Evolutionary conservation across 2,888 invertebrate species (phyloP).

Genomic region (Synanthedon formicaeformis): DNA sequence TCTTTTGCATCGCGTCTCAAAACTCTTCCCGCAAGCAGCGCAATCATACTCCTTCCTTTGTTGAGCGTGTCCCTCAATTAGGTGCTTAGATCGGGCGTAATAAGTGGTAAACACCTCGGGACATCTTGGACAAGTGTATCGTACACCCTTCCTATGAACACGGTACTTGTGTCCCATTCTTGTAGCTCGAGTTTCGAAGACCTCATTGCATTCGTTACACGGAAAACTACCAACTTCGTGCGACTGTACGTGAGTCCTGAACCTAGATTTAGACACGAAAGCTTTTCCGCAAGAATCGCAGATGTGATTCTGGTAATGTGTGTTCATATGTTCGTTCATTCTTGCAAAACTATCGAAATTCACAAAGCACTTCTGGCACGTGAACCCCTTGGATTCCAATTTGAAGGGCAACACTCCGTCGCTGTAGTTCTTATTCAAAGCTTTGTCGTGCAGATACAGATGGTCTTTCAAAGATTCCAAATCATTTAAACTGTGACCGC

Average conservation of each 20-base stretch:
- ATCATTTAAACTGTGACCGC: constrained; percentile 23
- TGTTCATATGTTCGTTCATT: constrained; percentile 56
- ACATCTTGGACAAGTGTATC: constrained; percentile 54
- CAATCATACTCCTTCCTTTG: constrained; percentile 35
- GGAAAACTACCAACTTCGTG: constrained; percentile 47
- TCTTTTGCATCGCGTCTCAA: constrained; percentile 43
- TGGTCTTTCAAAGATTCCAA: constrained; percentile 45
- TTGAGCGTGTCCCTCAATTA: constrained; percentile 41
- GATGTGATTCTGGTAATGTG: constrained; percentile 51
- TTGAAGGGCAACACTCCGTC: constrained; percentile 58
- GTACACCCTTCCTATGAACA: constrained; percentile 41
- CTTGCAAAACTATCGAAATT: constrained; percentile 37
- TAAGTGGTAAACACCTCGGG: constrained; percentile 47
- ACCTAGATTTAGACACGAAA: constrained; percentile 48
- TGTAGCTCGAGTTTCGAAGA: constrained; percentile 38
- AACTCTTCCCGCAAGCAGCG: constrained; percentile 32
- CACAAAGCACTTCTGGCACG: constrained; percentile 44
- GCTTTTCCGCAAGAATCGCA: constrained; percentile 57
- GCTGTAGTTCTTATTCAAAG: constrained; percentile 30
- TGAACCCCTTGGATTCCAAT: constrained; percentile 30
- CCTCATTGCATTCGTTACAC: constrained; percentile 43
- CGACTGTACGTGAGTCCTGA: constrained; percentile 48
- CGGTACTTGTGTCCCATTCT: constrained; percentile 41
- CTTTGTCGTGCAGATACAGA: constrained; percentile 30
- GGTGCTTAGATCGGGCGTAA: constrained; percentile 42